Evolutionary conservation across 2,797 vertebrate species (phyloP).

Genomic region (Glossophaga mutica): DNA sequence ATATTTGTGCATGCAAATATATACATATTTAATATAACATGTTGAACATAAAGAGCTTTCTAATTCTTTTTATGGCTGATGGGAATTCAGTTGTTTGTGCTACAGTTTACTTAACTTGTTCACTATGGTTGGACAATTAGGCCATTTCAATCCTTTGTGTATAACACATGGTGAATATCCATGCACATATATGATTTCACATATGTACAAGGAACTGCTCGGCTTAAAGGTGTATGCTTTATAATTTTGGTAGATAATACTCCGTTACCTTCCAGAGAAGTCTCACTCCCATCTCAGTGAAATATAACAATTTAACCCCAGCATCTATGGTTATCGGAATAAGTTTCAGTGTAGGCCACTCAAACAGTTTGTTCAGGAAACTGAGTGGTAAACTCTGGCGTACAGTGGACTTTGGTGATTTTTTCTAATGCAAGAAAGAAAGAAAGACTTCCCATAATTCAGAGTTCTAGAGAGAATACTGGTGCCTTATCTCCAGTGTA

Average conservation of each 20-base stretch:
- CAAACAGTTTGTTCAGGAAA: neutral
- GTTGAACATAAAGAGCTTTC: neutral
- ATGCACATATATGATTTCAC: neutral
- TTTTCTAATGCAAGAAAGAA: neutral
- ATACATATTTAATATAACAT: neutral
- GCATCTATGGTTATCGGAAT: neutral
- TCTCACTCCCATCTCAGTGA: neutral
- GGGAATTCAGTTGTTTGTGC: neutral
- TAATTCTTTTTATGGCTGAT: neutral
- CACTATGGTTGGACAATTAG: neutral
- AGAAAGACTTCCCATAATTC: neutral
- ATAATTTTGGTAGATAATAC: neutral
- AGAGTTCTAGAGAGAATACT: neutral
- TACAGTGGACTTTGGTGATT: neutral
- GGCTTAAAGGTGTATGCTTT: neutral
- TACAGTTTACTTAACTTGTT: neutral
- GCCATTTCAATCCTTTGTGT: neutral
- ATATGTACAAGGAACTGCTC: neutral
- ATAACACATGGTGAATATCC: neutral
- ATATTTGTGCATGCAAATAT: neutral
- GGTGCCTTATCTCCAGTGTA: neutral
- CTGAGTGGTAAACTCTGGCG: neutral
- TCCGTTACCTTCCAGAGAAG: neutral
- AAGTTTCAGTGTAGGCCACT: neutral
- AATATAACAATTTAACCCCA: neutral